phyloP scores from a whole-genome alignment of 2,113 vertebrate species.

The Macquaria australasica region DNA sequence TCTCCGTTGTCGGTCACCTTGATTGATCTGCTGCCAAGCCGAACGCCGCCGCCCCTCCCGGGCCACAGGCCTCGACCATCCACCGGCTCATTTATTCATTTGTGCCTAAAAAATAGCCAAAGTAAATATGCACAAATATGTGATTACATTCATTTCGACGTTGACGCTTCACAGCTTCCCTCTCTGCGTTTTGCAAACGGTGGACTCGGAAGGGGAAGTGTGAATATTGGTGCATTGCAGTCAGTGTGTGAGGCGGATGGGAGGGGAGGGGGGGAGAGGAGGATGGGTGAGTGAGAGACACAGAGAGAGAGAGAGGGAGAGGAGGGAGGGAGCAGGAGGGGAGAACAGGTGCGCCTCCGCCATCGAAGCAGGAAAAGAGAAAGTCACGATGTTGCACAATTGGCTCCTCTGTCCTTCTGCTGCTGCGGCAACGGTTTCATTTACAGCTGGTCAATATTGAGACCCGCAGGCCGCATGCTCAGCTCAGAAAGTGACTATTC shows the following conservation, averaged over 20 bases:
- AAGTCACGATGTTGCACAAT: conserved; percentile 67
- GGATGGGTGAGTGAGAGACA: conserved; percentile 17
- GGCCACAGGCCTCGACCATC: conserved; percentile 44
- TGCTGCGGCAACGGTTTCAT: conserved; percentile 10
- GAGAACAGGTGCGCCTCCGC: conserved; percentile 65
- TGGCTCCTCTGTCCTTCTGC: conserved; percentile 31
- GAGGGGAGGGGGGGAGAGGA: conserved; percentile 23
- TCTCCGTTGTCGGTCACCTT: conserved; percentile 76
- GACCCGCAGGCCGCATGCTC: not conserved
- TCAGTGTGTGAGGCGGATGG: conserved; percentile 62
- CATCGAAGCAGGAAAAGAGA: conserved; percentile 37
- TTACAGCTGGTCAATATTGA: conserved; percentile 25
- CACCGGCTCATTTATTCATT: not conserved
- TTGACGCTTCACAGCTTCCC: not conserved
- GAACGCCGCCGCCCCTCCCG: conserved; percentile 10
- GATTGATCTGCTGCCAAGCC: conserved; percentile 51
- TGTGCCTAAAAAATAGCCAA: not conserved
- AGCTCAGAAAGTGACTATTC: not conserved
- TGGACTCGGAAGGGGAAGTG: conserved; percentile 18
- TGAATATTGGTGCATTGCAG: conserved; percentile 86
- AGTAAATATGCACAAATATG: not conserved
- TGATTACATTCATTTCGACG: not conserved
- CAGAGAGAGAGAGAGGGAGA: not conserved
- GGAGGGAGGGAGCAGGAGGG: not conserved
- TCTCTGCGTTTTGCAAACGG: not conserved